Conservation (phyloP, 1,140 invertebrate genomes). For the Heliconius congener region DNA sequence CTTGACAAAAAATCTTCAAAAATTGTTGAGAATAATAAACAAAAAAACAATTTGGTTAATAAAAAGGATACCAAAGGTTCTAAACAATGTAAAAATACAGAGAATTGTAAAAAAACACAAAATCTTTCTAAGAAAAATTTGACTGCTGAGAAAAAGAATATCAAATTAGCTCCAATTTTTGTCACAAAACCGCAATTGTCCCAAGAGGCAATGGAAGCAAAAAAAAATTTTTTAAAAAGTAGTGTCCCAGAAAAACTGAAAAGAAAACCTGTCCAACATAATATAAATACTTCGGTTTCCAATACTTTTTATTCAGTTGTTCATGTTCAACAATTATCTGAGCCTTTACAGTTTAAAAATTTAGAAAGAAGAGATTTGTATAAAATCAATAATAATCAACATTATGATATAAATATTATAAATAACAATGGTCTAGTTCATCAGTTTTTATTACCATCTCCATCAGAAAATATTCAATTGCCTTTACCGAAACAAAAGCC, state of each 20-base stretch:
- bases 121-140: conserved; percentile 19
- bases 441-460: conserved; percentile 4
- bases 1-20: background rate
- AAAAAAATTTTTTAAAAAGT: conserved; percentile 83
- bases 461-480: conserved; percentile 34
- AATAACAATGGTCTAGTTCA: conserved; percentile 15
- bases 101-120: conserved; percentile 20
- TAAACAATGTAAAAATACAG: conserved; percentile 29
- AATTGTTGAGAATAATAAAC: background rate
- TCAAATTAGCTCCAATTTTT: conserved; percentile 84
- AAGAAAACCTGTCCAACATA: conserved; percentile 57
- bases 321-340: conserved; percentile 76
- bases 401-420: conserved; percentile 24
- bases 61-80: conserved; percentile 1
- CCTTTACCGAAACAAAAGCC: conserved; percentile 37
- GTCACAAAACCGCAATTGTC: conserved; percentile 80
- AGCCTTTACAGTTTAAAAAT: background rate
- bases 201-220: conserved; percentile 80
- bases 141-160: conserved; percentile 33
- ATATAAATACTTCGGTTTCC: background rate
- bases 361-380: conserved; percentile 24
- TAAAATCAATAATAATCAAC: conserved; percentile 3
- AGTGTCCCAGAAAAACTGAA: conserved; percentile 82
- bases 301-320: conserved; percentile 80
- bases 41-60: background rate